These are phyloP conservation scores for Isichthys henryi DNA, from an alignment of 2,113 vertebrate genomes.

Conservation along the genomic window DNA sequence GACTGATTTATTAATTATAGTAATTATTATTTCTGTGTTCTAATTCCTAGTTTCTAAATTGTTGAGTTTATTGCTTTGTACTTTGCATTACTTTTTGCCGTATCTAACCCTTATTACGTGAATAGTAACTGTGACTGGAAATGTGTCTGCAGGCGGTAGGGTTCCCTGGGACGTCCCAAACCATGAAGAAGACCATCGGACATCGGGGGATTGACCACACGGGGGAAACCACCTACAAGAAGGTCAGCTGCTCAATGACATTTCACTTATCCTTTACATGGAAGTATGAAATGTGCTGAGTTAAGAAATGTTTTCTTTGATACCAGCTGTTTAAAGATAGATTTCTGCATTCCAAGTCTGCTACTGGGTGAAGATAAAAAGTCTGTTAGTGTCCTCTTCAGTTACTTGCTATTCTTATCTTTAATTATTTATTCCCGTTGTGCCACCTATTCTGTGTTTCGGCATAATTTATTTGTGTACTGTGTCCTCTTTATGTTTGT, in stretches of 20 bases:
- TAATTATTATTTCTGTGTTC: neutral
- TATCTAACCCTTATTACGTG: neutral
- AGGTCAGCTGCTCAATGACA: conserved; percentile 55
- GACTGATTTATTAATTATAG: neutral
- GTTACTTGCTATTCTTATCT: neutral
- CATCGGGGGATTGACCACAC: conserved; percentile 84
- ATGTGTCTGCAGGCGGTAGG: conserved; percentile 55
- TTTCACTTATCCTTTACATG: neutral
- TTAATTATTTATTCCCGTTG: neutral
- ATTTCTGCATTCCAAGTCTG: neutral
- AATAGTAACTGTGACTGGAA: neutral
- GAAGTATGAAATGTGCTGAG: neutral
- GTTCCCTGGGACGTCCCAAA: conserved; percentile 48
- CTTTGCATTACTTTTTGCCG: conserved; percentile 20
- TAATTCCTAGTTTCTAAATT: neutral
- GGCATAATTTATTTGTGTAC: neutral
- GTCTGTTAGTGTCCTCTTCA: neutral
- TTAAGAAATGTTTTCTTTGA: neutral
- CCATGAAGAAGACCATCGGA: conserved; percentile 77
- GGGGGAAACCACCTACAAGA: conserved; percentile 92
- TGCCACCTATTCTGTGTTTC: neutral
- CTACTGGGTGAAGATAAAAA: neutral
- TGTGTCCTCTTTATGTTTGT: neutral
- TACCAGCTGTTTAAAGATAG: neutral
- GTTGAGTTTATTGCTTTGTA: neutral